A percentile compares a stretch with the other conserved stretches of the same genome.
phyloP scores from a whole-genome alignment of 2,113 vertebrate genomes.

The Amphiprion ocellaris region DNA sequence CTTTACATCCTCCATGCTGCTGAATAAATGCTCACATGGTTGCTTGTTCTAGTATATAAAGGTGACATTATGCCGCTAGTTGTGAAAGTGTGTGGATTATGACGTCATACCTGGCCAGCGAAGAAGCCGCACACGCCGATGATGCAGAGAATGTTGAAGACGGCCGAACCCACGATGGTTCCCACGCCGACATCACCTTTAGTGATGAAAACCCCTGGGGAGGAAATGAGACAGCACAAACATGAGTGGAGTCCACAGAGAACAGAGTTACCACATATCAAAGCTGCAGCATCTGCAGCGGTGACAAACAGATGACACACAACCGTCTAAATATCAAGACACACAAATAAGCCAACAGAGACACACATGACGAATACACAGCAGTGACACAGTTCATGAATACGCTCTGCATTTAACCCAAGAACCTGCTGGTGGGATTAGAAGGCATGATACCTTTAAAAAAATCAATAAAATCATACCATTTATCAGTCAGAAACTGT shows the following conservation, averaged over 20 bases:
- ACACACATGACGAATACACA: background rate
- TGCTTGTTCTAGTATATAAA: conserved; percentile 26
- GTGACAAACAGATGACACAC: background rate
- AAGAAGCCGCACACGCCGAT: conserved; percentile 96
- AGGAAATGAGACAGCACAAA: conserved; percentile 26
- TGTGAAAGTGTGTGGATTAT: background rate
- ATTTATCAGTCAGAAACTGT: too few species aligned
- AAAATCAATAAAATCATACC: background rate
- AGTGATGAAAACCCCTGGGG: conserved; percentile 93
- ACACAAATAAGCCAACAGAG: too few species aligned
- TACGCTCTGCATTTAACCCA: background rate
- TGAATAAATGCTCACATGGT: too few species aligned
- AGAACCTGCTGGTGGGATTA: too few species aligned
- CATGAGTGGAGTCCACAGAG: background rate
- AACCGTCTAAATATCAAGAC: too few species aligned
- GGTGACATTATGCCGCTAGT: conserved; percentile 22
- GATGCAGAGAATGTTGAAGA: conserved; percentile 97
- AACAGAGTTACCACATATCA: background rate
- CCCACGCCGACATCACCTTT: conserved; percentile 95
- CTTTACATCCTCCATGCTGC: too few species aligned
- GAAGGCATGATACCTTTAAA: too few species aligned
- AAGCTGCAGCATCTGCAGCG: background rate
- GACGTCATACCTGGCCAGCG: conserved; percentile 90
- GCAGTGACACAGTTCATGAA: background rate
- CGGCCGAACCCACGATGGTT: conserved; percentile 94